Base-by-base conservation (phyloP, 2,888 invertebrate species). In the Syrista parreyssii region DNA sequence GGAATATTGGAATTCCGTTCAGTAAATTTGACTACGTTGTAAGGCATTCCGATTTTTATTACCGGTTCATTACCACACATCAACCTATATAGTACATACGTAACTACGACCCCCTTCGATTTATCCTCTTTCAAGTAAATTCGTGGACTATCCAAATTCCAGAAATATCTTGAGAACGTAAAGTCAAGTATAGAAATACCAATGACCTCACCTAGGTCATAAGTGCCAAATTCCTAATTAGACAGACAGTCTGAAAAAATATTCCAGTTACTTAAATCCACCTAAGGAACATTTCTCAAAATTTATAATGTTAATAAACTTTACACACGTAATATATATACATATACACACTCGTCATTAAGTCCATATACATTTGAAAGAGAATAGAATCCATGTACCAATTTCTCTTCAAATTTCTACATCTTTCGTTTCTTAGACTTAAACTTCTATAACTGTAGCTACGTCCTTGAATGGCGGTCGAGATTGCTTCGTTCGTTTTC, bases 1-100 rank as follows among this genome's bases (percentile, higher is more conserved):
- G 73, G 73, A 73, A 73, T 73, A 73, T 73, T 34, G 34, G 73
- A 73, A 73, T 73, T 34, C 4, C 23, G 34, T 73, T 12, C 34
- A 73, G 31, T 73, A 73, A 34, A 34, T 34, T 73, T 34, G 34
- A 73, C 31, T 33, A n/a, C 15, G 34, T n/a, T 33, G 4, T 23
- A 12, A 34, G 33, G 15, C 33, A n/a, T 12, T 32, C 0, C 31
- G 9, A 34, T 73, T 73, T 73, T 34, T 34, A 73, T 73, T 34
- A n/a, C 23, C 15, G 15, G 32, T 11, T 9, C 73, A 2, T 32
- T 33, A 30, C 73, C 34, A 11, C 4, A 40, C 15, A 15, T 4
- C 0, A 12, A 15, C 6, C 15, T 40, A 6, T 0, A 15, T 40
- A 40, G 4, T 4, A 40, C 1, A 15, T 40, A 4, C 4, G 15